Evolutionary conservation across 1,140 invertebrate species (phyloP), one percentile per base, ranked within the genome.

Genomic region (Himalopsyche phryganea): DNA sequence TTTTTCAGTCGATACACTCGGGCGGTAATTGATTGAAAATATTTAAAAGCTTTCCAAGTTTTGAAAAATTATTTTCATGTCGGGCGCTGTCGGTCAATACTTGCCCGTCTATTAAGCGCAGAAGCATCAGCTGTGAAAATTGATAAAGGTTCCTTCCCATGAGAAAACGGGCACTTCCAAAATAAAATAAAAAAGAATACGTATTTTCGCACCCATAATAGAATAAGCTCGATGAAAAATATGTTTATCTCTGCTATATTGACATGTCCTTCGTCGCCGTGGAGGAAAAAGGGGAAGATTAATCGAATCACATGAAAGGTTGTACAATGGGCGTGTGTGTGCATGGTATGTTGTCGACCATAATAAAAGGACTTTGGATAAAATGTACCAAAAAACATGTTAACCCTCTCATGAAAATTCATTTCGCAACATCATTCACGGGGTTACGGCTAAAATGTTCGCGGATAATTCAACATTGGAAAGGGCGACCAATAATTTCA

Each of bases 201-300:
- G 20, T 20, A 14, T 47, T 19, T 47, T 17, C 18, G 13, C 45
- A 47, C 20, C 13, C 13, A 13, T 47, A 13, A 13, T 20, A 13
- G 28, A 32, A 32, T 35, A 15, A 17, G n/a, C 10, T 19, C 20
- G 11, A 46, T 49, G 48, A 54, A 55, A 55, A 55, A 55, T 50
- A 54, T 50, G 51, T 53, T 60, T 54, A 54, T 60, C 58, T 56
- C 14, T 47, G 42, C 36, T 32, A 55, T 46, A 55, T 41, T 38
- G 50, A 59, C 50, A 20, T 45, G 49, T 50, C 50, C 50, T 59
- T 55, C 36, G 42, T 20, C 50, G 42, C n/a, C 15, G 11, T 20
- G 11, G 50, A 13, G 18, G 10, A 50, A 45, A 59, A 52, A 53
- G 45, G 48, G 42, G 46, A 60, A 55, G 58, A 60, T 60, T 60